phyloP scores from a whole-genome alignment of 2,888 invertebrate genomes.

The Erebia ligea region DNA sequence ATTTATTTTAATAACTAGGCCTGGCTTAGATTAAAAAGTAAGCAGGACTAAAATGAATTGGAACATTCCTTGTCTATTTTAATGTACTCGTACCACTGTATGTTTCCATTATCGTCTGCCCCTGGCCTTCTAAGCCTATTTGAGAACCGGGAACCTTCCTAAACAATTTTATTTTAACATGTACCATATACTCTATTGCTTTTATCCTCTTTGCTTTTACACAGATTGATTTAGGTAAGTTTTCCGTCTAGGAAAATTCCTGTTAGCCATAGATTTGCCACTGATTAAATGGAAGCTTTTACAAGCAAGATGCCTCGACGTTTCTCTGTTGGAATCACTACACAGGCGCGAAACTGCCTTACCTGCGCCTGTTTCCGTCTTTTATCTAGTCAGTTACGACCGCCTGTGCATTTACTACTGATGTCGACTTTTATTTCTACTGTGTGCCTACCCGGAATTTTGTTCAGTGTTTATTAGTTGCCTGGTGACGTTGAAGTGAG shows the following conservation, averaged over 20 bases:
- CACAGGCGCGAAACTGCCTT: constrained; percentile 17
- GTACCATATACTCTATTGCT: too few relatives aligned
- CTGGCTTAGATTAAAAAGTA: too few relatives aligned
- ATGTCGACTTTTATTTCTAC: constrained; percentile 22
- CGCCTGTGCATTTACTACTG: constrained; percentile 21
- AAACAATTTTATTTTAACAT: too few relatives aligned
- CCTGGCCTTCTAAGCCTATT: too few relatives aligned
- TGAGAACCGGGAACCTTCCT: too few relatives aligned
- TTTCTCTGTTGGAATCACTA: constrained; percentile 3
- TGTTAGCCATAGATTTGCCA: background rate
- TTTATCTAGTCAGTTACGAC: constrained; percentile 21
- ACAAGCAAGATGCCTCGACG: constrained; percentile 7
- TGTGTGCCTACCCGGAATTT: constrained; percentile 19
- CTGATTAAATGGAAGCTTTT: constrained; percentile 11
- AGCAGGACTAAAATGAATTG: too few relatives aligned
- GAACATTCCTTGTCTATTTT: too few relatives aligned
- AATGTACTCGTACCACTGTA: too few relatives aligned
- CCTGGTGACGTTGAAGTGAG: background rate
- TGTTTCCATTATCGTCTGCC: background rate
- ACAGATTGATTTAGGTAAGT: background rate
- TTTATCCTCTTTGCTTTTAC: background rate
- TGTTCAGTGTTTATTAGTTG: constrained; percentile 13
- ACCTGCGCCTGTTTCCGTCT: constrained; percentile 21
- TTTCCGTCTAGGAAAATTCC: background rate
- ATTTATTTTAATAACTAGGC: too few relatives aligned